These are phyloP conservation scores for Polypterus senegalus DNA, from an alignment of 2,113 vertebrate species.

Conservation along the genomic window DNA sequence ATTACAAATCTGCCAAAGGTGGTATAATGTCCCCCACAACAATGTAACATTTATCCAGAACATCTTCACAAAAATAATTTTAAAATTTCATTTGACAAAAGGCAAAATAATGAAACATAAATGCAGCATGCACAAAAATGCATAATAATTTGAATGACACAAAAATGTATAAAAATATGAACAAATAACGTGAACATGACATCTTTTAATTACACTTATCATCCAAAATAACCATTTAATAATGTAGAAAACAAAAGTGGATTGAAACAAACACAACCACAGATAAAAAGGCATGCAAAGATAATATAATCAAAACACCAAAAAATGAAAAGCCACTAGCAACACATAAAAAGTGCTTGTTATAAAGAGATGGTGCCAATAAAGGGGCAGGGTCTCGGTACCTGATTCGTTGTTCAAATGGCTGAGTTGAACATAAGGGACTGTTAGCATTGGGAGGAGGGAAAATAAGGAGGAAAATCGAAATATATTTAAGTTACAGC, in stretches of 20 bases:
- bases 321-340: constrained; percentile 11
- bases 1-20: too few species aligned
- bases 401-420: constrained; percentile 83
- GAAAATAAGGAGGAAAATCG: constrained; percentile 52
- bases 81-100: too few species aligned
- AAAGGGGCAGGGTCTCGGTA: constrained; percentile 47
- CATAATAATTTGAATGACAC: constrained; percentile 13
- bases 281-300: constrained; percentile 1
- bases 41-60: too few species aligned
- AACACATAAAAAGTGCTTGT: constrained; percentile 4
- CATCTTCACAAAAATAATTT: too few species aligned
- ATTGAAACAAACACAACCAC: constrained; percentile 32
- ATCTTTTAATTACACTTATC: not conserved
- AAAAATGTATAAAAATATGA: constrained; percentile 30
- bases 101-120: too few species aligned
- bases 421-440: constrained; percentile 83
- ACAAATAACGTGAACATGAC: constrained; percentile 11
- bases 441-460: constrained; percentile 57
- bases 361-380: constrained; percentile 8
- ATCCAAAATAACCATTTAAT: constrained; percentile 7
- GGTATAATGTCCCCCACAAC: too few species aligned
- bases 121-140: constrained; percentile 5
- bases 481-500: constrained; percentile 30
- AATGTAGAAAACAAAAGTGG: constrained; percentile 25
- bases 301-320: constrained; percentile 1